These are phyloP conservation scores for Agrotis segetum DNA, from an alignment of 2,888 invertebrate genomes.

Conservation along the genomic window DNA sequence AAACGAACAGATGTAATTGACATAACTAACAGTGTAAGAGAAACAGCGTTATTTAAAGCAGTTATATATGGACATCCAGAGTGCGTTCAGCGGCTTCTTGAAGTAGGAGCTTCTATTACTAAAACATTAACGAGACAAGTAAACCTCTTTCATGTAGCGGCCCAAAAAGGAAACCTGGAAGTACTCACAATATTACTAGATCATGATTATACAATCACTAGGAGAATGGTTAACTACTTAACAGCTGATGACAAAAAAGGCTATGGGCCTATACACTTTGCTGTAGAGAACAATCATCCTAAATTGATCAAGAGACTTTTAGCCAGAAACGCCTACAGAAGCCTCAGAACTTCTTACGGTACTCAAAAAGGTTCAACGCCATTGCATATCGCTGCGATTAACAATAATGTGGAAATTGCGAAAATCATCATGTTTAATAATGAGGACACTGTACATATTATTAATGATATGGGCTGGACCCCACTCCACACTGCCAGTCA, in stretches of 20 bases:
- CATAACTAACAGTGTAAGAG: conserved; percentile 73
- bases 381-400: conserved; percentile 78
- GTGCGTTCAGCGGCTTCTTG: conserved; percentile 79
- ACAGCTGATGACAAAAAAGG: conserved; percentile 59
- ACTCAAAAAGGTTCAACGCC: conserved; percentile 75
- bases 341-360: conserved; percentile 53
- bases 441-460: conserved; percentile 70
- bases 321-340: conserved; percentile 59
- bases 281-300: conserved; percentile 61
- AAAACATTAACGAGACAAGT: conserved; percentile 70
- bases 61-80: conserved; percentile 76
- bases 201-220: conserved; percentile 74
- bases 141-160: conserved; percentile 83
- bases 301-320: conserved; percentile 76
- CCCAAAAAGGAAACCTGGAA: conserved; percentile 83
- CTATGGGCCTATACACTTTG: conserved; percentile 67
- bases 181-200: conserved; percentile 87
- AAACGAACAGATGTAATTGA: conserved; percentile 64
- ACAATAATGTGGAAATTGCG: conserved; percentile 76
- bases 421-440: conserved; percentile 75
- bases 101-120: conserved; percentile 79
- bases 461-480: conserved; percentile 57
- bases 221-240: conserved; percentile 72
- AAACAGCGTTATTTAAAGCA: conserved; percentile 84
- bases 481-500: conserved; percentile 73